These are phyloP conservation scores for Rhadinocentrus ornatus DNA, from an alignment of 2,797 vertebrate genomes.

Conservation along the genomic window DNA sequence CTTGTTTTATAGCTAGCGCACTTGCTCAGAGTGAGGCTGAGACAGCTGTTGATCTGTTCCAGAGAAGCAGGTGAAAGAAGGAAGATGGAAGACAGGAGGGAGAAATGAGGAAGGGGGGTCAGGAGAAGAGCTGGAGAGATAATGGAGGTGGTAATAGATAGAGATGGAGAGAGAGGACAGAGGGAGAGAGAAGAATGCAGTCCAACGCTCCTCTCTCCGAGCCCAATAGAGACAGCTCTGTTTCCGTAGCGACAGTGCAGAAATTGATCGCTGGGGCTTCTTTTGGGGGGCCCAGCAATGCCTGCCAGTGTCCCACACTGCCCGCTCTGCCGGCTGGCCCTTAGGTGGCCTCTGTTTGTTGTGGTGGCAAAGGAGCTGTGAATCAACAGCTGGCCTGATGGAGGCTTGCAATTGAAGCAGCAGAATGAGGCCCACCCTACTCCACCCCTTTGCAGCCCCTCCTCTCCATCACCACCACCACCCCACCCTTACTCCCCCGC, in stretches of 20 bases:
- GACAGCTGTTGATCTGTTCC: slow-evolving; percentile 67
- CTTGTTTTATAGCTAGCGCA: slow-evolving; percentile 59
- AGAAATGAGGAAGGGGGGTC: slow-evolving; percentile 10
- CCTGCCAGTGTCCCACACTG: slow-evolving; percentile 63
- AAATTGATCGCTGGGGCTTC: slow-evolving; percentile 66
- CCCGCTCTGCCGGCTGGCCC: slow-evolving; percentile 54
- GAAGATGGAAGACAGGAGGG: slow-evolving; percentile 42
- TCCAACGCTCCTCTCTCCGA: slow-evolving; percentile 50
- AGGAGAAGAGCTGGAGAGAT: slow-evolving; percentile 19
- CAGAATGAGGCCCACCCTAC: slow-evolving; percentile 51
- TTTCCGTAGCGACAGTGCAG: slow-evolving; percentile 78
- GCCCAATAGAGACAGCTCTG: slow-evolving; percentile 69
- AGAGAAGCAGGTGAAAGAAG: slow-evolving; percentile 69
- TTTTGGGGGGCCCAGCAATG: slow-evolving; percentile 30
- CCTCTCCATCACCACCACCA: slow-evolving; percentile 23
- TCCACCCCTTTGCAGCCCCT: slow-evolving; percentile 12
- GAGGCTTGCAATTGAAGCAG: slow-evolving; percentile 66
- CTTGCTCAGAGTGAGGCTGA: slow-evolving; percentile 60
- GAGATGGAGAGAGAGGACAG: slow-evolving; percentile 40
- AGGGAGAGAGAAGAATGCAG: slow-evolving; percentile 61
- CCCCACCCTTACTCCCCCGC: slow-evolving; percentile 64
- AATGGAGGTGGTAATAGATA: slow-evolving; percentile 44
- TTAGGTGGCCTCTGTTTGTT: slow-evolving; percentile 81
- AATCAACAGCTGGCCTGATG: slow-evolving; percentile 81
- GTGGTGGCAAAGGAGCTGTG: slow-evolving; percentile 78